A percentile compares a stretch with the other conserved stretches of the same genome.
These are phyloP conservation scores for Cinclus cinclus DNA, from an alignment of 2,113 vertebrate genomes.

Conservation along the genomic window DNA sequence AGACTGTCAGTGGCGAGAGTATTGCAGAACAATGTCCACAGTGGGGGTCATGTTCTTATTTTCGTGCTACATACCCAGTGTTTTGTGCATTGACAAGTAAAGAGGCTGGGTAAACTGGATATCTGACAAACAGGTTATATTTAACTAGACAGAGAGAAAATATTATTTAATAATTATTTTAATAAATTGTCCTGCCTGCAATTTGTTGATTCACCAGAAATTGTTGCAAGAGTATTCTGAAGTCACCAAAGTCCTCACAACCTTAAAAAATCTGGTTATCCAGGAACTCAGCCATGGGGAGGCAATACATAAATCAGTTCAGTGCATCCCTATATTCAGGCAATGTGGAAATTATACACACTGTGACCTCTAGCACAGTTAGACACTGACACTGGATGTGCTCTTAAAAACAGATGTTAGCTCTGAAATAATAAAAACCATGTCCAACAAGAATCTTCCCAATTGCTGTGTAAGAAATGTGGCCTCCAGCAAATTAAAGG, in stretches of 20 bases:
- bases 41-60: neutral
- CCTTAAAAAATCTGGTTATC: neutral
- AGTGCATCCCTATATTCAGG: neutral
- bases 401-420: constrained; percentile 21
- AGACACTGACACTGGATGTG: neutral
- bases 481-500: neutral
- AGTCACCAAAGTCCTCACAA: neutral
- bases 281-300: neutral
- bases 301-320: neutral
- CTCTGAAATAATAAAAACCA: constrained; percentile 16
- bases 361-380: neutral
- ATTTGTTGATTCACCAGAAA: neutral
- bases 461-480: neutral
- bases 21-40: neutral
- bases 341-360: neutral
- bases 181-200: neutral
- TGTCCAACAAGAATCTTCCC: neutral
- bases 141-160: neutral
- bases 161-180: neutral
- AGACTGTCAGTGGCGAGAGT: neutral
- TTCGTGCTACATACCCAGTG: neutral
- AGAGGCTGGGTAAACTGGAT: neutral
- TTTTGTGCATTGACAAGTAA: neutral
- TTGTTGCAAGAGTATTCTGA: neutral
- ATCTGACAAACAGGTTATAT: neutral